These are phyloP conservation scores for Trogon melanurus DNA, from an alignment of 2,113 vertebrate genomes.

Conservation along the genomic window DNA sequence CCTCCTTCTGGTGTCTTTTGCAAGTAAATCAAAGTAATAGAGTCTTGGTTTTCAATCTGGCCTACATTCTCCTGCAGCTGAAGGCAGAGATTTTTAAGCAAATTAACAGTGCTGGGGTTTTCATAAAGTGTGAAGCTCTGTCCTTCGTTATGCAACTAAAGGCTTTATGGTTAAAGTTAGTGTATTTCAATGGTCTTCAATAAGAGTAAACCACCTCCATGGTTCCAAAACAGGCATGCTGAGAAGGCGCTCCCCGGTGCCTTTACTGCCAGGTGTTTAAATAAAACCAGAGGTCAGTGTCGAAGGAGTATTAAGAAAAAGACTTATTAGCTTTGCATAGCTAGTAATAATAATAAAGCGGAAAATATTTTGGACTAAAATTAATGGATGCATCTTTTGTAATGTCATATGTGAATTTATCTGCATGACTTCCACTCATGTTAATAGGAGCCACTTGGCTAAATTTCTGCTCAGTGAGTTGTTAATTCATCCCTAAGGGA, in stretches of 20 bases:
- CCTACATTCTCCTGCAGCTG: not conserved
- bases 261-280: not conserved
- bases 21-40: not conserved
- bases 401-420: constrained; percentile 36
- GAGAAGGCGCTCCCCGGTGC: not conserved
- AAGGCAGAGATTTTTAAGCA: not conserved
- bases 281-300: constrained; percentile 15
- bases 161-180: not conserved
- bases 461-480: constrained; percentile 35
- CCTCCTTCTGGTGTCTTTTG: not conserved
- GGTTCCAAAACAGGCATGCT: not conserved
- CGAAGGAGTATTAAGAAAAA: not conserved
- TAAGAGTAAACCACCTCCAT: not conserved
- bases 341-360: constrained; percentile 22
- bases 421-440: constrained; percentile 26
- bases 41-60: not conserved
- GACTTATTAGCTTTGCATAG: not conserved
- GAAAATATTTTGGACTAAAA: constrained; percentile 51
- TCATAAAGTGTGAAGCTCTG: not conserved
- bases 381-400: constrained; percentile 34
- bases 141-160: not conserved
- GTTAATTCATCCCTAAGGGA: constrained; percentile 50
- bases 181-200: not conserved
- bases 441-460: constrained; percentile 33
- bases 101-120: not conserved